Base-by-base conservation (phyloP, 2,797 vertebrate species). In the Mustela erminea region DNA sequence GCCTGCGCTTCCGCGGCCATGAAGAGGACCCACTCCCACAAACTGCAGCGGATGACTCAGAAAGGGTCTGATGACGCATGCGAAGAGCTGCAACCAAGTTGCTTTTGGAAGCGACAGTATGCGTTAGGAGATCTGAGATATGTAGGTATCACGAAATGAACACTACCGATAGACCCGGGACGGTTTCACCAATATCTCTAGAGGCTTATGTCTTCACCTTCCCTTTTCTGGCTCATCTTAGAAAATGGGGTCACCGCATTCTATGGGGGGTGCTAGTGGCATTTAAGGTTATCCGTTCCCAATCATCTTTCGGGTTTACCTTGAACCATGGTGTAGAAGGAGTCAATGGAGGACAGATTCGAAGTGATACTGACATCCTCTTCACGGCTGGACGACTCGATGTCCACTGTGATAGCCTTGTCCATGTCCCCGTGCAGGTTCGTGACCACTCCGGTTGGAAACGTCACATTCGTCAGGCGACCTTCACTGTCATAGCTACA, bases 401-500 rank as follows among this genome's bases (percentile, higher is more conserved):
- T 99, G 98, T 99, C 99, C 98, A 99, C 99, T 0, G 99, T 99
- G 98, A 99, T 98, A 7, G 99, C 99, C 95, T 98, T 99, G 98
- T 99, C 99, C 98, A 99, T 99, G 98, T 99, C 99, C 1, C 99
- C 99, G 3, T 99, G 99, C 97, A 99, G 98, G 98, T 99, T 99
- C 72, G 99, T 99, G 98, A 99, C 99, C 97, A 99, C 99, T 70
- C 99, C 99, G 0, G 99, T 99, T 75, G 99, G 99, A 98, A 99
- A 99, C 0, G 99, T 99, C 93, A 99, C 99, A 0, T 99, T 99
- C 96, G 99, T 99, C 91, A 99, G 99, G 93, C 99, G 99, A 21
- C 99, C 99, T 98, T 99, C 99, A 3, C 99, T 99, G 99, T 99
- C 99, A 0, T 99, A 99, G 98, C 99, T 99, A 98, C 90, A 98